These are phyloP conservation scores for Rana temporaria DNA, from an alignment of 2,113 vertebrate genomes.

Conservation along the genomic window DNA sequence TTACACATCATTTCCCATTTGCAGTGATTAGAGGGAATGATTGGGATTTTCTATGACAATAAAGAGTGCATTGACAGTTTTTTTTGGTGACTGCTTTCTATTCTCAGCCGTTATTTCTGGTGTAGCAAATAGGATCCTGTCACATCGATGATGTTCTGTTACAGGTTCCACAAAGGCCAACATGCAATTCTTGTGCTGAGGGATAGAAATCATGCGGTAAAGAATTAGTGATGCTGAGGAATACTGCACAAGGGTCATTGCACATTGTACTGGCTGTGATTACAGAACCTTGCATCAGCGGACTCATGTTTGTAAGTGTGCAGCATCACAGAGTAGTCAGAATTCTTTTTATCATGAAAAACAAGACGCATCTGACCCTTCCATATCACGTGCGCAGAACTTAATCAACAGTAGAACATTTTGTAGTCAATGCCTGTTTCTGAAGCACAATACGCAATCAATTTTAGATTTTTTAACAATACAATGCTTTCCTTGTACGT, in stretches of 20 bases:
- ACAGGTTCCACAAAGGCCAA: neutral
- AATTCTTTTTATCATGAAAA: constrained; percentile 24
- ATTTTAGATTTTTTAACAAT: constrained; percentile 16
- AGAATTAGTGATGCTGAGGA: constrained; percentile 29
- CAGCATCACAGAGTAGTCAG: neutral
- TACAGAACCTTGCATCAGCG: constrained; percentile 27
- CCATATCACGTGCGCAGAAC: neutral
- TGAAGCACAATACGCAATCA: constrained; percentile 21
- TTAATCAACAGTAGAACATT: constrained; percentile 24
- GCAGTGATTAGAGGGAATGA: no score
- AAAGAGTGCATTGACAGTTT: no score
- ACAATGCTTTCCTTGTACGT: neutral
- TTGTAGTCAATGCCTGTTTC: constrained; percentile 23
- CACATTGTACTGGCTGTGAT: constrained; percentile 26
- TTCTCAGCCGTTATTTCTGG: no score
- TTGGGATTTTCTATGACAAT: no score
- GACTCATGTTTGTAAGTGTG: constrained; percentile 20
- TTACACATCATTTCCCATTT: no score
- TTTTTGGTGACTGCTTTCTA: no score
- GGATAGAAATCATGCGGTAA: constrained; percentile 7
- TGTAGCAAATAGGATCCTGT: no score
- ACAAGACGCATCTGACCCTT: neutral
- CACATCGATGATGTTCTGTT: neutral
- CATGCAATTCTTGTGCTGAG: neutral
- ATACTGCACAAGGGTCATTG: constrained; percentile 27